Conservation (phyloP, 2,888 invertebrate genomes). For the Apotomis betuletana region DNA sequence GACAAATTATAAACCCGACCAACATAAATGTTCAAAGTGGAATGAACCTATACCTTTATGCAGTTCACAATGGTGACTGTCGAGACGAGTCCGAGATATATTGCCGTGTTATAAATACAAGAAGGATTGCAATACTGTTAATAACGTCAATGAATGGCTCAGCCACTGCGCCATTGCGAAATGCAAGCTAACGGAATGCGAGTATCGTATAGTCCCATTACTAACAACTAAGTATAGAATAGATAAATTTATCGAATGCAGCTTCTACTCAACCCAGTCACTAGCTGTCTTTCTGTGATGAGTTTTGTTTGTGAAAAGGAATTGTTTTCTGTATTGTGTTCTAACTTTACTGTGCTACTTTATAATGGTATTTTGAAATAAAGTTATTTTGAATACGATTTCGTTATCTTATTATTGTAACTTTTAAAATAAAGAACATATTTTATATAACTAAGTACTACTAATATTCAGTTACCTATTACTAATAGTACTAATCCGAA, state of each 20-base stretch:
- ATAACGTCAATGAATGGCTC: no score
- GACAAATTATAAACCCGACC: no score
- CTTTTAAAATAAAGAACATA: background rate
- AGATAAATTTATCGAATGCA: conserved; percentile 47
- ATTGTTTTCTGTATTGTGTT: conserved; percentile 72
- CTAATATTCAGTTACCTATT: no score
- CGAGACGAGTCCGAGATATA: no score
- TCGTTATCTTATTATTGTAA: conserved; percentile 12
- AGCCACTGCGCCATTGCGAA: no score
- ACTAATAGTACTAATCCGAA: no score
- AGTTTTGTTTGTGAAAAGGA: conserved; percentile 67
- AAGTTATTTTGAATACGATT: conserved; percentile 73
- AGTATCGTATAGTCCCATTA: conserved; percentile 58
- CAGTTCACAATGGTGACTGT: no score
- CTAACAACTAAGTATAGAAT: conserved; percentile 55
- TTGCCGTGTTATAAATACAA: no score
- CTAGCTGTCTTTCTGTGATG: conserved; percentile 74
- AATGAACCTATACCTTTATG: background rate
- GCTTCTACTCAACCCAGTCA: conserved; percentile 59
- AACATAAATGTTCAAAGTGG: background rate
- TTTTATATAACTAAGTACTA: background rate
- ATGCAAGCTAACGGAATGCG: background rate
- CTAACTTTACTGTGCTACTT: conserved; percentile 60
- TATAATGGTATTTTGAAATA: conserved; percentile 68
- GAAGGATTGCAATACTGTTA: no score